Evolutionary conservation across 2,113 vertebrate species (phyloP), one percentile per base, ranked within the genome.

Genomic region (Chelonoidis abingdonii): DNA sequence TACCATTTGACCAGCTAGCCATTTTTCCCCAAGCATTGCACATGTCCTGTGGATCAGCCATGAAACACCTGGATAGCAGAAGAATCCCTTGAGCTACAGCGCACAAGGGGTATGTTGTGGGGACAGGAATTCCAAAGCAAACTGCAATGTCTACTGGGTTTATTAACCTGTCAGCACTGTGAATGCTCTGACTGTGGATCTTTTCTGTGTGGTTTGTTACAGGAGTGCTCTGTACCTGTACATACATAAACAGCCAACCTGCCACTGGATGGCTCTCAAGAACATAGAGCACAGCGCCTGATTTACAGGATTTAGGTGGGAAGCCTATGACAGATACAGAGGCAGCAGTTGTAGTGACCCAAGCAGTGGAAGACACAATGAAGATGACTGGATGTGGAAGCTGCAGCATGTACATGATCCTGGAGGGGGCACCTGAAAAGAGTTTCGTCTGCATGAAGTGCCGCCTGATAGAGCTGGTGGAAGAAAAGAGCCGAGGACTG

Each of bases 51-150:
- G 57, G 57, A 29, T 62, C 57, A 62, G 12, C 57, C 62, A 19
- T 2, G 5, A 56, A 62, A 24, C 3, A 49, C 47, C 85, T n/a
- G 53, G 1, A 2, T 54, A 59, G 57, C 2, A 1, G 6, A 5
- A 52, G 38, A 57, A 19, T 25, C 21, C 29, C 49, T 16, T 1
- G 27, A 22, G 25, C 49, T 80, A 25, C 56, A 38, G 22, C 50
- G 47, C 25, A 9, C 56, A 14, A 65, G 16, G 62, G 4, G 14
- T n/a, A 14, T 3, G 2, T 2, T 10, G 4, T 13, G 29, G 89
- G 31, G 65, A 84, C 21, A 82, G 56, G 38, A 49, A 52, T 53
- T 35, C 10, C 38, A 1, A 38, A 80, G 2, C 1, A 1, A 52
- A 27, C 29, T 3, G 56, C 56, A 79, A 35, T 54, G 27, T 53